phyloP scores from a whole-genome alignment of 2,797 vertebrate genomes.

The Lacerta agilis region DNA sequence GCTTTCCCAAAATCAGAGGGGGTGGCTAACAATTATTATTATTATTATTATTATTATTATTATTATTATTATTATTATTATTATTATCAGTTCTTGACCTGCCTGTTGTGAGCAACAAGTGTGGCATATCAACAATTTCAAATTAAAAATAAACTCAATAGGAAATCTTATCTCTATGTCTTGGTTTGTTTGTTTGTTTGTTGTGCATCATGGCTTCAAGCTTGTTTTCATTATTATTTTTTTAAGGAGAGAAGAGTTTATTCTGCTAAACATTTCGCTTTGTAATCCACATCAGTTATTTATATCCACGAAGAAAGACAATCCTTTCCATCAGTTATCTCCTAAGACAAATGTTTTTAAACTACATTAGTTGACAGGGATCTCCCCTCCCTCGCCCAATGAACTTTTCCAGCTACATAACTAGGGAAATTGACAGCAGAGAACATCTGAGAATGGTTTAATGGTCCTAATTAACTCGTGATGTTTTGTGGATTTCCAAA shows the following conservation, averaged over 20 bases:
- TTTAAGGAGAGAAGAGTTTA: background rate
- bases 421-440: slow-evolving; percentile 58
- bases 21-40: too few relatives aligned
- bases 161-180: background rate
- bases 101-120: background rate
- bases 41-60: too few relatives aligned
- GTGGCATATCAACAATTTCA: background rate
- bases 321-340: slow-evolving; percentile 60
- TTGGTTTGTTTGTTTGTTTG: background rate
- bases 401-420: slow-evolving; percentile 71
- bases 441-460: slow-evolving; percentile 79
- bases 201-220: slow-evolving; percentile 25
- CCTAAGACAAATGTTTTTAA: slow-evolving; percentile 68
- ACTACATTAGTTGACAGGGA: slow-evolving; percentile 78
- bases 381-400: slow-evolving; percentile 59
- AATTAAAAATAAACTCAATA: background rate
- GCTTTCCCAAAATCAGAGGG: background rate
- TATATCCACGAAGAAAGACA: slow-evolving; percentile 65
- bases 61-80: too few relatives aligned
- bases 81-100: background rate
- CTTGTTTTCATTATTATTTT: slow-evolving; percentile 34
- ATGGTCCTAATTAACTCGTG: slow-evolving; percentile 74
- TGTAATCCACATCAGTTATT: slow-evolving; percentile 69
- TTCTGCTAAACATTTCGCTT: slow-evolving; percentile 59
- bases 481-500: slow-evolving; percentile 72